Evolutionary conservation across 2,113 vertebrate species (phyloP).

Genomic region (Sus scrofa): T2T-Sscrofa CM000824.6:75889501-75890000

Average conservation of each 20-base stretch:
- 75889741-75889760: constrained; percentile 19
- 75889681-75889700: background rate
- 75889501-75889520: no score
- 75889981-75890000: background rate
- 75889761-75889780: background rate
- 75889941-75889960: background rate
- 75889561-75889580: background rate
- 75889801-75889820: constrained; percentile 69
- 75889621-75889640: background rate
- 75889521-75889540: background rate
- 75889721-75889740: background rate
- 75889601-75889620: background rate
- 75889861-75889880: constrained; percentile 75
- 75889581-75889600: background rate
- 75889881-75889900: constrained; percentile 58
- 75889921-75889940: constrained; percentile 31
- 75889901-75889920: constrained; percentile 22
- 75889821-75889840: constrained; percentile 63
- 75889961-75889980: constrained; percentile 55
- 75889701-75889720: background rate
- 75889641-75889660: background rate
- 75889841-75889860: constrained; percentile 50
- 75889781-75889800: constrained; percentile 13
- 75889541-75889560: background rate
- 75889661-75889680: constrained; percentile 37